Percentiles rank a stretch among this genome's conserved stretches.
phyloP scores from a whole-genome alignment of 1,140 invertebrate genomes.

The Aphis gossypii region DNA sequence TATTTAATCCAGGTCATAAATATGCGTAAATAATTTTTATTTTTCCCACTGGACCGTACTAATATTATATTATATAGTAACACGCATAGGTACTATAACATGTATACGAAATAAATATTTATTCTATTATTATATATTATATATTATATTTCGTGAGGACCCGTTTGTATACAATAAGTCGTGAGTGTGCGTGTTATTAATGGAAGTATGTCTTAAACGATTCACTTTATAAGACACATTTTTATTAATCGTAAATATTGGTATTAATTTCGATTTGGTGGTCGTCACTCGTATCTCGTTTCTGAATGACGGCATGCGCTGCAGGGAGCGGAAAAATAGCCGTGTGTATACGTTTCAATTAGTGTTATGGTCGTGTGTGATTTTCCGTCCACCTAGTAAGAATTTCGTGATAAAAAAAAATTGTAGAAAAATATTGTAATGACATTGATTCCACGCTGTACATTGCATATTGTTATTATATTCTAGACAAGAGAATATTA shows the following conservation, averaged over 20 bases:
- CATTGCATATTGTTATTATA: no score
- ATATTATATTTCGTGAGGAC: background rate
- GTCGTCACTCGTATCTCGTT: conserved; percentile 1
- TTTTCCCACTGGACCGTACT: conserved; percentile 4
- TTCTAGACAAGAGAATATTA: no score
- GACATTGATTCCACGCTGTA: no score
- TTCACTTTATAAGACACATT: conserved; percentile 10
- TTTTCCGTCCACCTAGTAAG: background rate
- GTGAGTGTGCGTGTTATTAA: background rate
- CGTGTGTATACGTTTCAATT: background rate
- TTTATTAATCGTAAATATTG: conserved; percentile 9
- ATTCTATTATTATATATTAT: background rate
- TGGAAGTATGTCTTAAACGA: background rate
- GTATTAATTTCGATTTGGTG: conserved; percentile 12
- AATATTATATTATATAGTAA: background rate
- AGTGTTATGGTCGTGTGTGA: background rate
- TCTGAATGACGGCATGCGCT: background rate
- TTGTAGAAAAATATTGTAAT: no score
- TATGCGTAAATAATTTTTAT: conserved; percentile 27
- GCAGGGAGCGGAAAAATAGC: background rate
- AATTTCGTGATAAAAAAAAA: background rate
- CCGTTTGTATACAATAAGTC: background rate
- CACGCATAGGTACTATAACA: background rate
- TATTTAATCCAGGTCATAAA: conserved; percentile 6
- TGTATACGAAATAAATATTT: conserved; percentile 7